These are phyloP conservation scores for Ormyrus pomaceus DNA, from an alignment of 2,888 invertebrate genomes.

Conservation along the genomic window DNA sequence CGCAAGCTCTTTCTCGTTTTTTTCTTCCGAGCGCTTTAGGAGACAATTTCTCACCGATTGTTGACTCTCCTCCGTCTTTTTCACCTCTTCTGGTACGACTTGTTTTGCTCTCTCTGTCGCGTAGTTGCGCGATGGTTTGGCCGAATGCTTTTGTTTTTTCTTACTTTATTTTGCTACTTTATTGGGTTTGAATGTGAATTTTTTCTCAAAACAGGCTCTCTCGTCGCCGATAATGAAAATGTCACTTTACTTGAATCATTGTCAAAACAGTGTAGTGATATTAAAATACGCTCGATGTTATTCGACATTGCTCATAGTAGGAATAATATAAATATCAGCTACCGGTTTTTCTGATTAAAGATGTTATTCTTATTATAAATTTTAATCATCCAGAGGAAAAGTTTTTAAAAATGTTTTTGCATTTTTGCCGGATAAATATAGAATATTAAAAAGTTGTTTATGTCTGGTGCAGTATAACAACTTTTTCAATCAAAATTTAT, in stretches of 20 bases:
- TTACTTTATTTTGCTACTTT: slow-evolving; percentile 32
- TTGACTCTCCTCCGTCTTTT: neutral
- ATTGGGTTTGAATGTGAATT: slow-evolving; percentile 18
- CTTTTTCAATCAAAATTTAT: too few species aligned
- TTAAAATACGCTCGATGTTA: slow-evolving; percentile 14
- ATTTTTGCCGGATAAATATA: slow-evolving; percentile 4
- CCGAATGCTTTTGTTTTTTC: slow-evolving; percentile 19
- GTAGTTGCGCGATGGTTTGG: neutral
- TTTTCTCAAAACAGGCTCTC: slow-evolving; percentile 36
- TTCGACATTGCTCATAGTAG: slow-evolving; percentile 31
- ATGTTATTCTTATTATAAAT: slow-evolving; percentile 20
- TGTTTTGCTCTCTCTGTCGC: neutral
- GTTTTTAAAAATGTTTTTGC: neutral
- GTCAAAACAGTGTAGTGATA: slow-evolving; percentile 23
- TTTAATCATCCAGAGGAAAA: slow-evolving; percentile 17
- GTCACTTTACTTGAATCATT: slow-evolving; percentile 46
- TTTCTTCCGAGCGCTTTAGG: neutral
- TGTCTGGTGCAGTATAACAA: too few species aligned
- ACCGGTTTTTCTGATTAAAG: slow-evolving; percentile 25
- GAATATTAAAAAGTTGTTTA: slow-evolving; percentile 18
- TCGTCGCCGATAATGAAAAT: slow-evolving; percentile 37
- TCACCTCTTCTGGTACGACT: neutral
- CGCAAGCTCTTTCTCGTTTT: neutral
- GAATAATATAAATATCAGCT: slow-evolving; percentile 35
- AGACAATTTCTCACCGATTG: slow-evolving; percentile 2